These are phyloP conservation scores for Leucosticte australis DNA, from an alignment of 2,113 vertebrate genomes.

Conservation along the genomic window DNA sequence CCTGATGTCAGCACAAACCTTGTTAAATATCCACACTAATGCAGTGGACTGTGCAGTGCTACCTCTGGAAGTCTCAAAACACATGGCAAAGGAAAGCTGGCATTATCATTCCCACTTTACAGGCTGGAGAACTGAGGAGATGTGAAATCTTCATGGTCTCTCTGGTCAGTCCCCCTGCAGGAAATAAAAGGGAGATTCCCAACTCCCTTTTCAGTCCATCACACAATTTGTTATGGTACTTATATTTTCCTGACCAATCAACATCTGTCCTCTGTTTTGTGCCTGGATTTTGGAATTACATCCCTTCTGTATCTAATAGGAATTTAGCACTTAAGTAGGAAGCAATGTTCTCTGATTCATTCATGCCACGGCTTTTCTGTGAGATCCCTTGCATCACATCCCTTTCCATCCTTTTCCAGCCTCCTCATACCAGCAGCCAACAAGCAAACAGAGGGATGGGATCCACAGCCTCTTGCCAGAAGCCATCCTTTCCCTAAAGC, in stretches of 20 bases:
- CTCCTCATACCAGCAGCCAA: background rate
- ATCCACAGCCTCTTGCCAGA: background rate
- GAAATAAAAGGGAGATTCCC: background rate
- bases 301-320: background rate
- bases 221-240: background rate
- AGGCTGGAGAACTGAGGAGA: background rate
- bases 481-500: background rate
- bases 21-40: fast-evolving
- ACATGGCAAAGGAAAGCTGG: background rate
- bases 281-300: background rate
- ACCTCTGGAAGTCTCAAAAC: background rate
- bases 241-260: background rate
- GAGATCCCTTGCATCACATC: background rate
- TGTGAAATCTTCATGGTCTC: background rate
- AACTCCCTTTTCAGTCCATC: background rate
- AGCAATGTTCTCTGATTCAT: background rate
- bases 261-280: background rate
- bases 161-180: background rate
- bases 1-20: background rate
- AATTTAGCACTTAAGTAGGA: background rate
- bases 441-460: background rate
- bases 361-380: background rate
- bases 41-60: background rate
- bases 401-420: background rate
- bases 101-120: background rate